Percentiles rank a stretch among this genome's conserved stretches.
phyloP scores from a whole-genome alignment of 2,113 vertebrate species.

The Mormyrus lacerda region DNA sequence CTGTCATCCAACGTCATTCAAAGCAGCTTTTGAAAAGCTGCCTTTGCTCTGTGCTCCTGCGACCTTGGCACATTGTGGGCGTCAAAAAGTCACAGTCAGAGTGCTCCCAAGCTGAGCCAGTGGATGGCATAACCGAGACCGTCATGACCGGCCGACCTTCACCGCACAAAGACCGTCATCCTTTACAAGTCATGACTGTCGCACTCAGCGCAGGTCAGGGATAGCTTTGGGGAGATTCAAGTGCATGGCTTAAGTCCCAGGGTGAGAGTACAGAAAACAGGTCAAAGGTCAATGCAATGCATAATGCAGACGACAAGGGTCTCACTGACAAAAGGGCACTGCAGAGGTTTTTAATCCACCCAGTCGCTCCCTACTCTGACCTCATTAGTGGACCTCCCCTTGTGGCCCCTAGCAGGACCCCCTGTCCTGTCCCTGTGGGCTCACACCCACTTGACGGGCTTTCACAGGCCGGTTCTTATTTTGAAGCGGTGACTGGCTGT shows the following conservation, averaged over 20 bases:
- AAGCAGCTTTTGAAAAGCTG: neutral
- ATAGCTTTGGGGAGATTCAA: neutral
- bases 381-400: neutral
- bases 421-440: no score
- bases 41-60: neutral
- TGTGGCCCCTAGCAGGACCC: neutral
- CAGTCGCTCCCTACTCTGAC: slow-evolving; percentile 18
- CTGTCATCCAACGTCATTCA: neutral
- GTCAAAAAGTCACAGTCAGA: neutral
- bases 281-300: neutral
- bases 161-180: neutral
- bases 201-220: neutral
- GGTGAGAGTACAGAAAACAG: neutral
- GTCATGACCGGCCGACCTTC: neutral
- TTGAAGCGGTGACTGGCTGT: neutral
- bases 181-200: neutral
- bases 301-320: neutral
- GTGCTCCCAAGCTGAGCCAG: neutral
- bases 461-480: neutral
- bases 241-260: neutral
- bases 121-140: neutral
- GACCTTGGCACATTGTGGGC: neutral
- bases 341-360: neutral
- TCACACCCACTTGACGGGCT: neutral
- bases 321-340: neutral